These are phyloP conservation scores for Hylaea fasciaria DNA, from an alignment of 2,888 invertebrate genomes.

Conservation along the genomic window DNA sequence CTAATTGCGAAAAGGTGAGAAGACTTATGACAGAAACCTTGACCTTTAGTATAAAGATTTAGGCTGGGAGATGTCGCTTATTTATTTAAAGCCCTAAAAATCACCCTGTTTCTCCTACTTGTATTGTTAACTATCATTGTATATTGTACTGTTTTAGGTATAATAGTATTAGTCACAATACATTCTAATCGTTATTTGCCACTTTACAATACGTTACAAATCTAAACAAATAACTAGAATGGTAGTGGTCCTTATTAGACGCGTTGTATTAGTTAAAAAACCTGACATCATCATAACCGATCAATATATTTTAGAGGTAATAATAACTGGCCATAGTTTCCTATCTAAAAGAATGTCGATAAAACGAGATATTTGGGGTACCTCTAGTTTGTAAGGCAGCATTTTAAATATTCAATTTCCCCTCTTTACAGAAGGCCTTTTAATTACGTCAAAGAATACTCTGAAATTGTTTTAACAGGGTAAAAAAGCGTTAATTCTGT, in stretches of 20 bases:
- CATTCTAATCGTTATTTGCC: too few species aligned
- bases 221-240: too few species aligned
- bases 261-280: too few species aligned
- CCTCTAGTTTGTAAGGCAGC: slow-evolving; percentile 42
- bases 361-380: slow-evolving; percentile 39
- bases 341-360: slow-evolving; percentile 35
- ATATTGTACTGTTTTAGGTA: too few species aligned
- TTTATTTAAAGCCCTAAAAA: not conserved
- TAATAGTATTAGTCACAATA: too few species aligned
- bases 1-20: slow-evolving; percentile 30
- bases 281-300: too few species aligned
- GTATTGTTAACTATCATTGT: too few species aligned
- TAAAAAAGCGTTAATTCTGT: slow-evolving; percentile 32
- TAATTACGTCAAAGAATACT: slow-evolving; percentile 48
- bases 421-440: slow-evolving; percentile 48
- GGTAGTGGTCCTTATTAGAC: too few species aligned
- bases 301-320: not conserved
- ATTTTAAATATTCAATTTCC: slow-evolving; percentile 59
- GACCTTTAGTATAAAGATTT: slow-evolving; percentile 18
- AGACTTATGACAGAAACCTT: slow-evolving; percentile 22
- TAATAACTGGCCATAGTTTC: slow-evolving; percentile 1
- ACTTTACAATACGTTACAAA: too few species aligned
- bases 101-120: too few species aligned
- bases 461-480: slow-evolving; percentile 46
- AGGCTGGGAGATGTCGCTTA: slow-evolving; percentile 1